Evolutionary conservation across 2,113 vertebrate species (phyloP), one percentile per base, ranked within the genome.

Genomic region (Stegastes partitus): DNA sequence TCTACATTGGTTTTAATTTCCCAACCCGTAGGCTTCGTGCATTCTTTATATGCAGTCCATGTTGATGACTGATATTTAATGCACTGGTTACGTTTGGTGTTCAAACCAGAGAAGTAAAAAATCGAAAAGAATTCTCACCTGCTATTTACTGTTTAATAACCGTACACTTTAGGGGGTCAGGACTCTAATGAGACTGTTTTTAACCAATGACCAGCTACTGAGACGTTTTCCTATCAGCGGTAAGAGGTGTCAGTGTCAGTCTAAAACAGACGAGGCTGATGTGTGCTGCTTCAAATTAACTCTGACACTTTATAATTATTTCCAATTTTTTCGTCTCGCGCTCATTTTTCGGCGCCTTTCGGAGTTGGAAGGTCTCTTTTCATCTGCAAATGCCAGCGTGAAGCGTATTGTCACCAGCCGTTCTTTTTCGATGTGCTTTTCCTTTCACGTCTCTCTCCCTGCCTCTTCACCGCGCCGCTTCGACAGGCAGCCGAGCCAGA

Each of bases 301-400:
- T 69, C 23, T 65, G 73, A 6, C 39, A 57, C 51, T 65, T 76
- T 71, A 68, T 77, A 49, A 76, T 83, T 53, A 65, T 68, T 68
- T 58, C 55, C 31, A n/a, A 22, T 69, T 68, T 83, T 61, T 42
- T 59, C n/a, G n/a, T n/a, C 59, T 39, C 75, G 37, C 11, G 5
- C 79, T 81, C 62, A 45, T 86, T 69, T 74, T 47, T 68, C 66
- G 31, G 67, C 39, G 68, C 22, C 61, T 59, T n/a, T 56, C 18
- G 2, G 64, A 78, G 68, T 57, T 70, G 66, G 45, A 44, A 28
- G 51, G 16, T 73, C 51, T 76, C 64, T 81, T 85, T 81, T 86
- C 67, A 79, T 90, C 83, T 72, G 74, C 58, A 83, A 85, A 83
- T 83, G 82, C 70, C 69, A 77, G 15, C 9, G 19, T 68, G 77